Base-by-base conservation (phyloP, 2,113 vertebrate species). In the Seriola quinqueradiata region DNA sequence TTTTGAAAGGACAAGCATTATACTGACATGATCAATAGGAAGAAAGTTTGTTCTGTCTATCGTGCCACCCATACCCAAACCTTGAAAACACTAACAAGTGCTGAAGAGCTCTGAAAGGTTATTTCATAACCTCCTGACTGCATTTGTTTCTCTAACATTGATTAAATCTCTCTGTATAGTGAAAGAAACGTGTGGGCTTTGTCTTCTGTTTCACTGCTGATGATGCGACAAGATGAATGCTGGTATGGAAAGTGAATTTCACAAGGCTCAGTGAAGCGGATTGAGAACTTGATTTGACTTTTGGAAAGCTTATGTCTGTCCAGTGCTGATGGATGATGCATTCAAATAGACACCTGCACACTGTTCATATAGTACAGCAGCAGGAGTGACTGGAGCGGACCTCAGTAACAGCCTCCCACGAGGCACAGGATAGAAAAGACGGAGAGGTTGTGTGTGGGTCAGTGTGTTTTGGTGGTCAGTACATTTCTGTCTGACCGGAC, bases 141-240 rank as follows among this genome's bases (percentile, higher is more conserved):
- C 65, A 84, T 87, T 87, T 79, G 79, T 74, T 90, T 82, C 74
- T 85, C 87, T 92, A 89, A 90, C 79, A 75, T 64, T 83, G 70
- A 93, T 89, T 92, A 94, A 92, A 94, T 58, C 16, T 70, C 25
- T 79, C 54, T 86, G 11, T 88, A 23, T 70, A 77, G 66, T 81
- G 34, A 78, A 80, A 83, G 54, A 80, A 48, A 64, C 21, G 10
- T 4, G 40, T 1, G 2, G 66, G 1, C 67, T 86, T 42, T 66
- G 81, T 64, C 25, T 64, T 67, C 38, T 82, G 55, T 64, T 25
- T 46, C 13, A 25, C 44, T 66, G 19, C 14, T 50, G n/a, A 7
- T 55, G 9, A 11, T 34, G 36, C 36, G 65, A 57, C 36, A 12
- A 52, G 46, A 57, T 17, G 3, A 19, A 44, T 16, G 23, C 25